phyloP scores from a whole-genome alignment of 92 coral and sea anemone species.

The Chrysogorgia sp. region DNA sequence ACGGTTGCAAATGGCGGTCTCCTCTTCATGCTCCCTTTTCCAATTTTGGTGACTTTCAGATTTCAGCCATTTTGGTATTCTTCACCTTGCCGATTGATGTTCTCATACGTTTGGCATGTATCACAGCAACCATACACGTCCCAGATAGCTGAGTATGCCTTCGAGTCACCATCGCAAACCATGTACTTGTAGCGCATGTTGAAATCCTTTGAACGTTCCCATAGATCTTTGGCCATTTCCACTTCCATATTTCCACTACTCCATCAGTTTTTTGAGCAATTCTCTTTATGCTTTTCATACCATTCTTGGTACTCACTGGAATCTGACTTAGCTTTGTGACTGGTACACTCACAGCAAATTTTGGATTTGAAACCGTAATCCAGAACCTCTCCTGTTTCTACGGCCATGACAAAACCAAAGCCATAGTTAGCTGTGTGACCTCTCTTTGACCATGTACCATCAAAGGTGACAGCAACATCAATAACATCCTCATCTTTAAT shows the following conservation, averaged over 20 bases:
- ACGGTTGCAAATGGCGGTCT: slow-evolving; percentile 21
- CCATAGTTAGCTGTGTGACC: slow-evolving; percentile 40
- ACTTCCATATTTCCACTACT: slow-evolving; percentile 48
- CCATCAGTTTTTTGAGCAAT: slow-evolving; percentile 37
- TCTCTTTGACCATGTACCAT: slow-evolving; percentile 34
- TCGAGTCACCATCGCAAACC: slow-evolving; percentile 57
- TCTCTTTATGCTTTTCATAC: slow-evolving; percentile 47
- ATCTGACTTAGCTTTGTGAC: not conserved
- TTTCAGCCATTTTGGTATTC: slow-evolving; percentile 38
- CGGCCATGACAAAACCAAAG: slow-evolving; percentile 41
- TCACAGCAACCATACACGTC: slow-evolving; percentile 44
- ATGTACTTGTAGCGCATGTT: slow-evolving; percentile 48
- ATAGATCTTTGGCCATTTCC: slow-evolving; percentile 35
- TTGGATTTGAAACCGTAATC: slow-evolving; percentile 35
- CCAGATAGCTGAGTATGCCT: slow-evolving; percentile 53
- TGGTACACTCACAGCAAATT: slow-evolving; percentile 18
- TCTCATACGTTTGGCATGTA: not conserved
- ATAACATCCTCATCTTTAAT: too few species aligned
- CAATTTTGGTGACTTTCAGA: slow-evolving; percentile 21
- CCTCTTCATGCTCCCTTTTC: slow-evolving; percentile 29
- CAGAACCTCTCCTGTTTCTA: slow-evolving; percentile 27
- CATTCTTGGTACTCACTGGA: slow-evolving; percentile 28
- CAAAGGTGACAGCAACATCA: slow-evolving; percentile 17
- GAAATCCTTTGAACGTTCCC: slow-evolving; percentile 43
- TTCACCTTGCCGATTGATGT: slow-evolving; percentile 6